Percentiles rank a stretch among this genome's conserved stretches.
These are phyloP conservation scores for Radopholus similis DNA, from an alignment of 1,140 invertebrate genomes.

Conservation along the genomic window DNA sequence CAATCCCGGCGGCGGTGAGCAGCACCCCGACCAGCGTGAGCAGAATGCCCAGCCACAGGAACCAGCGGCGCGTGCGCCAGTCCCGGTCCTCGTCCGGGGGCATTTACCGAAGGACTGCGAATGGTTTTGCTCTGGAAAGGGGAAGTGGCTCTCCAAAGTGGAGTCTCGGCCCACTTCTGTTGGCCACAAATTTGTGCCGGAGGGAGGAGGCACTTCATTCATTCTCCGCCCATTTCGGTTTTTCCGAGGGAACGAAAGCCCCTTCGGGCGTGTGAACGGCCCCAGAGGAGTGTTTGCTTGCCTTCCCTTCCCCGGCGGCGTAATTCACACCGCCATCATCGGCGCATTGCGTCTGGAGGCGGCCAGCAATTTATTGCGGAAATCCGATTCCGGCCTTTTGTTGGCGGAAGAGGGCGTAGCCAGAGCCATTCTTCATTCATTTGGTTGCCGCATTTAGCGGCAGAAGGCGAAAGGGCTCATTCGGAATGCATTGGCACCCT, in stretches of 20 bases:
- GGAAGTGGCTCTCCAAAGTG: no score
- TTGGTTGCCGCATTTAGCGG: no score
- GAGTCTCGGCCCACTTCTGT: no score
- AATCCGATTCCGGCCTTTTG: not conserved
- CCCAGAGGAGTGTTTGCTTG: not conserved
- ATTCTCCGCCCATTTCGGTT: no score
- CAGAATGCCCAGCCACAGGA: constrained; percentile 24
- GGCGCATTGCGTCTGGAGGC: not conserved
- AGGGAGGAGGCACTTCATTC: no score
- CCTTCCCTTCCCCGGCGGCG: not conserved
- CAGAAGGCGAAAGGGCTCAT: no score
- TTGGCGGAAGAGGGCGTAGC: not conserved
- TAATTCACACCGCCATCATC: not conserved
- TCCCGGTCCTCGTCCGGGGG: no score
- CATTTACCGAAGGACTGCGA: no score
- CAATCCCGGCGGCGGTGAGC: constrained; percentile 26
- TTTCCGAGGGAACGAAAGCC: no score
- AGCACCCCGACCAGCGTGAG: constrained; percentile 43
- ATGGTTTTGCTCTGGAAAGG: no score
- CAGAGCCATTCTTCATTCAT: no score
- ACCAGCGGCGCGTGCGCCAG: constrained; percentile 17
- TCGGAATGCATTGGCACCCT: not conserved
- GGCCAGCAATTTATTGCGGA: not conserved
- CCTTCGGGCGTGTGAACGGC: not conserved
- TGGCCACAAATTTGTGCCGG: no score